Evolutionary conservation across 1,140 invertebrate species (phyloP).

Genomic region (Grapholita molesta): DNA sequence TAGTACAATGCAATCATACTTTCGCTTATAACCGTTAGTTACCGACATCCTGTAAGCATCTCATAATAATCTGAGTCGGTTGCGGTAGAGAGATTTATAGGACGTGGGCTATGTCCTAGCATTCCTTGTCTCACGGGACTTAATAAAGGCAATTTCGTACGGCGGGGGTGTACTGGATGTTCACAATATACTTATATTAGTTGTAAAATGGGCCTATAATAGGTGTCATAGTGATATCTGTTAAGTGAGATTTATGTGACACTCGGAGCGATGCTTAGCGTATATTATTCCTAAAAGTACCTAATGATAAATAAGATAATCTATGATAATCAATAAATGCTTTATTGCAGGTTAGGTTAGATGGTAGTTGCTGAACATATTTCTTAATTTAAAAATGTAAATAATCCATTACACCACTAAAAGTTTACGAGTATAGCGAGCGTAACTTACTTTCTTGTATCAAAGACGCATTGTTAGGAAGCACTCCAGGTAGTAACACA

Average conservation of each 20-base stretch:
- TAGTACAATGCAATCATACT: neutral
- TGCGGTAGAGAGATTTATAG: conserved; percentile 63
- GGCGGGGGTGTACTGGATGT: conserved; percentile 24
- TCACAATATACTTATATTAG: conserved; percentile 35
- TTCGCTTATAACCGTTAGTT: conserved; percentile 1
- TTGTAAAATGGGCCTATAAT: conserved; percentile 22
- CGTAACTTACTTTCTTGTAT: neutral
- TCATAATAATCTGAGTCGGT: conserved; percentile 61
- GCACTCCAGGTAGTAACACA: neutral
- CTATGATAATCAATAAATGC: neutral
- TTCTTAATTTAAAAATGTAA: too few species aligned
- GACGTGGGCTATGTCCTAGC: conserved; percentile 45
- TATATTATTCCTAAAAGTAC: neutral
- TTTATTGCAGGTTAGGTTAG: too few species aligned
- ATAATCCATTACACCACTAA: neutral
- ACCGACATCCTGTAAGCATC: conserved; percentile 23
- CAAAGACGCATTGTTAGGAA: neutral
- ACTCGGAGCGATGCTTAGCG: neutral
- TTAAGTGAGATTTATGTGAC: conserved; percentile 14
- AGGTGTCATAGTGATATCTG: conserved; percentile 1
- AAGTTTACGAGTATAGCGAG: neutral
- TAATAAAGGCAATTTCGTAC: conserved; percentile 62
- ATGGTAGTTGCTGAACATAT: too few species aligned
- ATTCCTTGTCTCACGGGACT: conserved; percentile 44
- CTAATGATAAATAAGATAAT: neutral